phyloP scores from a whole-genome alignment of 2,888 invertebrate genomes.

The Eristalis arbustorum region DNA sequence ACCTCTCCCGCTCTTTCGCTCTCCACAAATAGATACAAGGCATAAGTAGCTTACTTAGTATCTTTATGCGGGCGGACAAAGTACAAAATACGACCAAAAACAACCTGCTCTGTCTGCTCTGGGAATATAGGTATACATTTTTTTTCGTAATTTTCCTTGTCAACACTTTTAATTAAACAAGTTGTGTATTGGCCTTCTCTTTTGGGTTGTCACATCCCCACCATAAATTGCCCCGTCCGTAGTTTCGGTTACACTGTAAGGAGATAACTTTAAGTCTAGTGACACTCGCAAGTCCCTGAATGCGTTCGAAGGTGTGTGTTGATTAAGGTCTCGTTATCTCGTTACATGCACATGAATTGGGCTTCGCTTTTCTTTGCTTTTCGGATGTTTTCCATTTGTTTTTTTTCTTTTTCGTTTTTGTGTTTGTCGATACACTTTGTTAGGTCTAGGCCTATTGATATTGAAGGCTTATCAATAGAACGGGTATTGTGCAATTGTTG shows the following conservation, averaged over 20 bases:
- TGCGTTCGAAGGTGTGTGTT: conserved; percentile 17
- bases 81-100: conserved; percentile 13
- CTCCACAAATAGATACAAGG: neutral
- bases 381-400: neutral
- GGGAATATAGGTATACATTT: neutral
- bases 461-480: conserved; percentile 23
- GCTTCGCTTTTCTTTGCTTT: conserved; percentile 5
- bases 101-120: neutral
- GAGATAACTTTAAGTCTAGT: conserved; percentile 28
- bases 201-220: neutral
- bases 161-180: conserved; percentile 42
- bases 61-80: conserved; percentile 30
- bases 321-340: conserved; percentile 41
- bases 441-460: conserved; percentile 30
- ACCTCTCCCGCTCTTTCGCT: neutral
- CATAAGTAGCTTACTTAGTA: conserved; percentile 28
- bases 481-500: conserved; percentile 30
- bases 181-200: neutral
- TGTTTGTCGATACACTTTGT: conserved; percentile 8
- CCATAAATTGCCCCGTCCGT: conserved; percentile 1
- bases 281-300: conserved; percentile 8
- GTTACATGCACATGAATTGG: conserved; percentile 45
- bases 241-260: conserved; percentile 18
- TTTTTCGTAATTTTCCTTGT: conserved; percentile 22
- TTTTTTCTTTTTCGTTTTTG: neutral